A percentile compares a stretch with the other conserved stretches of the same genome.
These are phyloP conservation scores for Melanotaenia duboulayi DNA, from an alignment of 2,113 vertebrate genomes.

Conservation along the genomic window DNA sequence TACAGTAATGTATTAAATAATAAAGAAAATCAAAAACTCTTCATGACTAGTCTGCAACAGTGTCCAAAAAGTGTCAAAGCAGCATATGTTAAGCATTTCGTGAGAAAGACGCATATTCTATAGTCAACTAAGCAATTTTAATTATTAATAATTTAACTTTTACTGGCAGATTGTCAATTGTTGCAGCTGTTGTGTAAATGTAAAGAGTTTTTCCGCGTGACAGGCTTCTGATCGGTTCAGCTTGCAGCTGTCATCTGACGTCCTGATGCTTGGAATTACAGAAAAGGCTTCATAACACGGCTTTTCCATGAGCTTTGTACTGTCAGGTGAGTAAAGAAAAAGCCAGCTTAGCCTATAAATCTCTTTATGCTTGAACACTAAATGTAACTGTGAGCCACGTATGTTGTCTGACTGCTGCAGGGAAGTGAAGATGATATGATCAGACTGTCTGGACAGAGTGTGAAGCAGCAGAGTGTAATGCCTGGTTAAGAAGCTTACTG, in stretches of 20 bases:
- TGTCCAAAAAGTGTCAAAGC: too few relatives aligned
- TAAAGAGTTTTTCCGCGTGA: neutral
- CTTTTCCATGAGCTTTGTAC: constrained; percentile 31
- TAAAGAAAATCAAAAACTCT: too few relatives aligned
- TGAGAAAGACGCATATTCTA: too few relatives aligned
- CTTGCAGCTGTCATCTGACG: constrained; percentile 39
- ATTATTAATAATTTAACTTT: too few relatives aligned
- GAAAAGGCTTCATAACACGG: neutral
- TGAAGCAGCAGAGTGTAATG: neutral
- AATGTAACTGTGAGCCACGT: constrained; percentile 8
- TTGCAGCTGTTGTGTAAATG: constrained; percentile 17
- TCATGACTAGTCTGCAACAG: too few relatives aligned
- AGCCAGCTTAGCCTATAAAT: constrained; percentile 49
- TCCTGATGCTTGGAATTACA: neutral
- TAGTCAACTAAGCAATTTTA: too few relatives aligned
- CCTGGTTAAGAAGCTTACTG: neutral
- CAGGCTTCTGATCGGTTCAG: constrained; percentile 6
- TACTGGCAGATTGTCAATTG: neutral
- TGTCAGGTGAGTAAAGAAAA: constrained; percentile 45
- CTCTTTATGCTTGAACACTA: constrained; percentile 16
- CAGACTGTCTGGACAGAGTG: neutral
- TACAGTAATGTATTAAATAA: too few relatives aligned
- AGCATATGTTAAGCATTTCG: too few relatives aligned
- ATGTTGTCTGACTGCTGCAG: neutral
- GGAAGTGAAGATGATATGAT: neutral